phyloP scores from a whole-genome alignment of 2,113 vertebrate genomes.

The Mionectes macconnelli region DNA sequence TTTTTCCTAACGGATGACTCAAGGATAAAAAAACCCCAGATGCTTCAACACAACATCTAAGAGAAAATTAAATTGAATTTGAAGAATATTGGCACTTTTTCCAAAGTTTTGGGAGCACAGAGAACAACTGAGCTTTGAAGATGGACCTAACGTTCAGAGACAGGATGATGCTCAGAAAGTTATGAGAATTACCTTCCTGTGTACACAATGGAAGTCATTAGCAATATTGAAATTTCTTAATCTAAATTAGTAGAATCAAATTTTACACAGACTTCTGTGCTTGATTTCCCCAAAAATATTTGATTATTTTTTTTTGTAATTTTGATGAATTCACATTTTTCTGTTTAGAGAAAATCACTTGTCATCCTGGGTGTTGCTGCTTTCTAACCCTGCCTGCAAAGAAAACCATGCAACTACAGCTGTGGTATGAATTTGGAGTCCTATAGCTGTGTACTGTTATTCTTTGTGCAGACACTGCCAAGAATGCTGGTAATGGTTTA shows the following conservation, averaged over 20 bases:
- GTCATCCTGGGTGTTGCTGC: background rate
- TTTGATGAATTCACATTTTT: background rate
- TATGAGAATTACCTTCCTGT: background rate
- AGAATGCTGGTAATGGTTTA: background rate
- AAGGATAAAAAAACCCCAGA: background rate
- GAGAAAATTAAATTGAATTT: background rate
- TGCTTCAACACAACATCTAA: background rate
- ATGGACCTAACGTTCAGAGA: background rate
- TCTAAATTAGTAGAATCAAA: background rate
- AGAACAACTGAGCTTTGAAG: background rate
- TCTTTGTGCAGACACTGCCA: background rate
- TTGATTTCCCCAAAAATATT: background rate
- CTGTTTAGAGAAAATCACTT: background rate
- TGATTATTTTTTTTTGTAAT: background rate
- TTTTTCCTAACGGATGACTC: background rate
- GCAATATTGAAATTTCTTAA: background rate
- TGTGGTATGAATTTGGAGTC: background rate
- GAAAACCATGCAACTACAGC: background rate
- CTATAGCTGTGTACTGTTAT: background rate
- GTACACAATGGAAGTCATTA: background rate
- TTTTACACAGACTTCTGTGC: background rate
- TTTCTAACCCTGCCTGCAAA: background rate
- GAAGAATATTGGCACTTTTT: background rate
- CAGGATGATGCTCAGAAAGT: background rate
- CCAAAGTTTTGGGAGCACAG: background rate